A percentile compares a stretch with the other conserved stretches of the same genome.
These are phyloP conservation scores for Gonocerus acuteangulatus DNA, from an alignment of 2,888 invertebrate genomes.

Conservation along the genomic window DNA sequence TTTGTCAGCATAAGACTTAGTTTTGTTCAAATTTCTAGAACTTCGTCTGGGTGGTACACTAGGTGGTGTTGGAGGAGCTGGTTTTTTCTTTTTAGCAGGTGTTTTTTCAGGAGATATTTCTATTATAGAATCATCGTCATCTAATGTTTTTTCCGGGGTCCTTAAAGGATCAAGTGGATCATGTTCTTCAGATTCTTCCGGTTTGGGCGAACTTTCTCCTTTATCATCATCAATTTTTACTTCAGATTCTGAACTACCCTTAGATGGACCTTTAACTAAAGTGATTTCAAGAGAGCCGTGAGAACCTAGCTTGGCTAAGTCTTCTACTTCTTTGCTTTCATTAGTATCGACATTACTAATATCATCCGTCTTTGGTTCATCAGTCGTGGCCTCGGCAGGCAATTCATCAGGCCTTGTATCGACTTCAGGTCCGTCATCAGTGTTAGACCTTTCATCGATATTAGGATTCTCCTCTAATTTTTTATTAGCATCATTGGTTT, in stretches of 20 bases:
- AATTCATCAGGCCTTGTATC: not conserved
- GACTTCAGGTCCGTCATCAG: not conserved
- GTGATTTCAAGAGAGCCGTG: conserved; percentile 33
- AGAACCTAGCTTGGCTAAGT: conserved; percentile 30
- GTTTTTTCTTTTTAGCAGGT: conserved; percentile 35
- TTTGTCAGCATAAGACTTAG: conserved; percentile 45
- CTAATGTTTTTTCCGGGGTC: conserved; percentile 38
- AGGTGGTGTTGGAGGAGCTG: conserved; percentile 31
- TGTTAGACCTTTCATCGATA: not conserved
- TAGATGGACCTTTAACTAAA: conserved; percentile 29
- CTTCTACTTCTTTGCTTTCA: conserved; percentile 30
- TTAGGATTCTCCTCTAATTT: conserved; percentile 1
- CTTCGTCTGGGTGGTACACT: conserved; percentile 50
- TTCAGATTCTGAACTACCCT: conserved; percentile 37
- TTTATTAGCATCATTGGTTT: not conserved
- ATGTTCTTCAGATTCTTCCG: conserved; percentile 10
- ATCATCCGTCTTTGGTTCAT: not conserved
- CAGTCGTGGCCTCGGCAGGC: not conserved
- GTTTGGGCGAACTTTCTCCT: conserved; percentile 34
- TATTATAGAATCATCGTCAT: conserved; percentile 27
- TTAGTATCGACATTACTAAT: not conserved
- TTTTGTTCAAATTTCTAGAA: conserved; percentile 53
- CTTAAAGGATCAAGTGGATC: conserved; percentile 35
- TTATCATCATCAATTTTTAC: conserved; percentile 30
- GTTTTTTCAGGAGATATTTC: conserved; percentile 32